These are phyloP conservation scores for Coluber constrictor DNA, from an alignment of 2,797 vertebrate genomes.

Conservation along the genomic window DNA sequence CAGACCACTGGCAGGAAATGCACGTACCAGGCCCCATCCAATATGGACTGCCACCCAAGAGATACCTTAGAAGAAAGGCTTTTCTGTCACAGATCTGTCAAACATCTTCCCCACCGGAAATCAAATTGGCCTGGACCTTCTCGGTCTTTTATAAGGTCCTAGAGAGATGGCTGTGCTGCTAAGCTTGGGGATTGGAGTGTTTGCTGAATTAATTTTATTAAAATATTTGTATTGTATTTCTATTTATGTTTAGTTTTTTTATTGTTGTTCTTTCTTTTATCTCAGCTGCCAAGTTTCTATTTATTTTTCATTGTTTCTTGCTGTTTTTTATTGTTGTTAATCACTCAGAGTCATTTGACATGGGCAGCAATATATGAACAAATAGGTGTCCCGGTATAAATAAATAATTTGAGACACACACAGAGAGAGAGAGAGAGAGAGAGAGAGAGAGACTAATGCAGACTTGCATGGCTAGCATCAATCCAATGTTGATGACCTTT, in stretches of 20 bases:
- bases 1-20: no score
- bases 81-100: no score
- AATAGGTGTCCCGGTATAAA: neutral
- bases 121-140: neutral
- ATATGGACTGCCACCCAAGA: no score
- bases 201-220: neutral
- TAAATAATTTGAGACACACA: neutral
- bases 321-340: neutral
- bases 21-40: no score
- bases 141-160: neutral
- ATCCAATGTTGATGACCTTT: neutral
- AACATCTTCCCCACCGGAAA: neutral
- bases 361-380: neutral
- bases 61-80: no score
- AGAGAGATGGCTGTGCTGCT: neutral
- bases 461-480: neutral
- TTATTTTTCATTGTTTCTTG: neutral
- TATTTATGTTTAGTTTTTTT: neutral
- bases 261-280: neutral
- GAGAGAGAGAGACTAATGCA: neutral
- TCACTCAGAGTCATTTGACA: neutral
- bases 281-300: neutral
- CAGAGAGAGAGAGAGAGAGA: no score
- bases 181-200: neutral
- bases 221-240: neutral